phyloP scores from a whole-genome alignment of 2,797 vertebrate species.

The Mus minutoides region DNA sequence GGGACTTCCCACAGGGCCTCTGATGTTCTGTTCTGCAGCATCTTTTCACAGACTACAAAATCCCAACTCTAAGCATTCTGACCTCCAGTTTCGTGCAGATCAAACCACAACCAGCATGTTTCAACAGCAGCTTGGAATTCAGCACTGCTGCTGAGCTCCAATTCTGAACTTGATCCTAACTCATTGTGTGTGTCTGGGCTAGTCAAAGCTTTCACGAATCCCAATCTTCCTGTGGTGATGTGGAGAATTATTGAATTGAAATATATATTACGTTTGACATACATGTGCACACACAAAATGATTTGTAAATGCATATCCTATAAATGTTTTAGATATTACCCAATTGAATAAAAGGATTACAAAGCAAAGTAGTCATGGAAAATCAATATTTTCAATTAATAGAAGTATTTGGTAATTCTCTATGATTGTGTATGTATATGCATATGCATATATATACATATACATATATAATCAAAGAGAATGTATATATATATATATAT shows the following conservation, averaged over 20 bases:
- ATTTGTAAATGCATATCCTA: background rate
- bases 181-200: conserved; percentile 4
- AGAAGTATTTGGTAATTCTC: conserved; percentile 27
- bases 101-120: conserved; percentile 61
- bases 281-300: background rate
- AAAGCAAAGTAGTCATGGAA: conserved; percentile 21
- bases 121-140: conserved; percentile 9
- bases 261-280: background rate
- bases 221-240: background rate
- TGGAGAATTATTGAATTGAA: background rate
- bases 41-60: conserved; percentile 65
- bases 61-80: background rate
- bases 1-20: conserved; percentile 50
- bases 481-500: too few relatives aligned
- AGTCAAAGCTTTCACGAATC: conserved; percentile 7
- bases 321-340: conserved; percentile 10
- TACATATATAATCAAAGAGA: too few relatives aligned
- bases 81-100: conserved; percentile 63
- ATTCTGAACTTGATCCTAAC: conserved; percentile 36
- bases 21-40: conserved; percentile 61
- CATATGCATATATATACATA: too few relatives aligned
- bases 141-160: background rate
- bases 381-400: conserved; percentile 32
- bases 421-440: background rate
- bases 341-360: conserved; percentile 20